phyloP scores from a whole-genome alignment of 2,797 vertebrate genomes.

The Alauda arvensis region DNA sequence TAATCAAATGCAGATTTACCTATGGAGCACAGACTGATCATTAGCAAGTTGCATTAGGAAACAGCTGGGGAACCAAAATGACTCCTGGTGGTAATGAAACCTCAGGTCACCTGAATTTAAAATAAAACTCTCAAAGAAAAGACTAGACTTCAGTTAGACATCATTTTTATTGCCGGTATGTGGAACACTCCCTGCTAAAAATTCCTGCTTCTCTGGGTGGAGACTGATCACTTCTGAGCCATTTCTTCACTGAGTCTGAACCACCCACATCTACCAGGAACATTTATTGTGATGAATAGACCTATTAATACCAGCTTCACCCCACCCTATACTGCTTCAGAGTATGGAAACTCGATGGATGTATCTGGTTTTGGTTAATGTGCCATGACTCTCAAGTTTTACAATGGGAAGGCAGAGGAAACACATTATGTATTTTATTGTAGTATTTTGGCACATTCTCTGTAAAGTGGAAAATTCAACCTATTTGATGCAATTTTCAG shows the following conservation, averaged over 20 bases:
- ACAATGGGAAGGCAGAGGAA: conserved; percentile 38
- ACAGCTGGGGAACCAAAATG: neutral
- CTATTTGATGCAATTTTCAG: neutral
- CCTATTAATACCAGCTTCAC: conserved; percentile 50
- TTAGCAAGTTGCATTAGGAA: neutral
- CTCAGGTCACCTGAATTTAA: conserved; percentile 27
- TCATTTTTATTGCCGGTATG: conserved; percentile 35
- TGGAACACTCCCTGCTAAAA: conserved; percentile 26
- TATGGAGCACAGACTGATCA: fast-evolving
- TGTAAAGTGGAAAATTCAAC: conserved; percentile 15
- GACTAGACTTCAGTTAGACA: neutral
- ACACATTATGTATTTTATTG: conserved; percentile 34
- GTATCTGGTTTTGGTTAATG: conserved; percentile 53
- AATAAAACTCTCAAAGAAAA: conserved; percentile 21
- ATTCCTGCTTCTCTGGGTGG: conserved; percentile 46
- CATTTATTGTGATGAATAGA: conserved; percentile 48
- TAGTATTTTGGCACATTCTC: neutral
- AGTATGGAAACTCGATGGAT: conserved; percentile 44
- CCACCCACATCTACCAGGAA: conserved; percentile 50
- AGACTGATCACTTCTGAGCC: conserved; percentile 50
- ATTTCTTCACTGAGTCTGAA: conserved; percentile 40
- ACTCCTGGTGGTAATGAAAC: neutral
- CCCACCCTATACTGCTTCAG: conserved; percentile 48
- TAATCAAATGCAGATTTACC: conserved; percentile 49
- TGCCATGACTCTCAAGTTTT: conserved; percentile 34